Evolutionary conservation across 1,140 invertebrate species (phyloP).

Genomic region (Whitmania pigra): DNA sequence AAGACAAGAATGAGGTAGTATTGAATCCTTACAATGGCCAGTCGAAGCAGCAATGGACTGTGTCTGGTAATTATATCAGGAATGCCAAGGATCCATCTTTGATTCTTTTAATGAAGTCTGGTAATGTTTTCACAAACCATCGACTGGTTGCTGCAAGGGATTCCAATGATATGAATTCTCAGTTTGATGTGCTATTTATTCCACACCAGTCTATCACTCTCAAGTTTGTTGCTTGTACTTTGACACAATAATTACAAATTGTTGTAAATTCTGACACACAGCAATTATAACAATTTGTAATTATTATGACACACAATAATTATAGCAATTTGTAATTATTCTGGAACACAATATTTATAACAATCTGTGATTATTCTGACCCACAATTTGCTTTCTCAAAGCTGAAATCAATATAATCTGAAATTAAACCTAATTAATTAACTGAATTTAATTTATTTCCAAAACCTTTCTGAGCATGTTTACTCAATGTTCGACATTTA

Average conservation of each 20-base stretch:
- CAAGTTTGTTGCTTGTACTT: neutral
- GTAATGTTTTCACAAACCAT: neutral
- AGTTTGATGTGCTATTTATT: neutral
- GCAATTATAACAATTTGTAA: neutral
- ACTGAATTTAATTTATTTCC: neutral
- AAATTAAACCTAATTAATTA: neutral
- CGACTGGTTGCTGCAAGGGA: neutral
- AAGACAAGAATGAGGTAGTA: slow-evolving; percentile 6
- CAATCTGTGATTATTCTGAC: neutral
- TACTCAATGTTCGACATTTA: neutral
- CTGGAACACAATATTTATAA: too few species aligned
- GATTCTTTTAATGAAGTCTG: neutral
- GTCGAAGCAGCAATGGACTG: neutral
- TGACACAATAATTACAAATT: too few species aligned
- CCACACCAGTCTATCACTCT: slow-evolving; percentile 1
- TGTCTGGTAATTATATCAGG: neutral
- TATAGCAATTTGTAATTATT: neutral
- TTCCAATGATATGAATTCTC: neutral
- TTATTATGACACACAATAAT: too few species aligned
- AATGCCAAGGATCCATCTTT: neutral
- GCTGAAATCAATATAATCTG: neutral
- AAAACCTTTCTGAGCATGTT: neutral
- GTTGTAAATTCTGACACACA: too few species aligned
- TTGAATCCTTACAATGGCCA: slow-evolving; percentile 1
- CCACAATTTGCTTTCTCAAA: neutral